Conservation (phyloP, 2,113 vertebrate genomes). For the Otis tarda region DNA sequence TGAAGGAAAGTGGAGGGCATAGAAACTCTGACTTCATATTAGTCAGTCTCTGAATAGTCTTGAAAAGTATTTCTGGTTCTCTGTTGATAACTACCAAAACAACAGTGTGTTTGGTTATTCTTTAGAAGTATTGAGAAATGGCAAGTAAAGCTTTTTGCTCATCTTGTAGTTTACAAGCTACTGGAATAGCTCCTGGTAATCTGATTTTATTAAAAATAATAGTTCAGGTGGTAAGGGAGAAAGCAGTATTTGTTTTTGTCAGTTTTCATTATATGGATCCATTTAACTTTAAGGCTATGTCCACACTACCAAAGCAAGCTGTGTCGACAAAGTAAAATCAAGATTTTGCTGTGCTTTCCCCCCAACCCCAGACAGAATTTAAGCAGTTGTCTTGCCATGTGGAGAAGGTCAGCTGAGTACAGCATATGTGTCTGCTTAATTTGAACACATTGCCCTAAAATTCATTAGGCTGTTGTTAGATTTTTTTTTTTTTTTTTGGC, state of each 20-base stretch:
- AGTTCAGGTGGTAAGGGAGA: not conserved
- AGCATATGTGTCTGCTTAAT: constrained; percentile 2
- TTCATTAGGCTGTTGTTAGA: not conserved
- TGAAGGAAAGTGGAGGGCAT: not conserved
- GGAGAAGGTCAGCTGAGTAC: constrained; percentile 15
- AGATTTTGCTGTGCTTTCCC: not conserved
- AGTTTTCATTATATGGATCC: not conserved
- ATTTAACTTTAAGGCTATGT: not conserved
- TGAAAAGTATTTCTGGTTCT: not conserved
- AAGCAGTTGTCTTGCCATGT: constrained; percentile 9
- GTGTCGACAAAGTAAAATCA: not conserved
- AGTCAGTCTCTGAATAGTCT: not conserved
- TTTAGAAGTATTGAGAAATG: not conserved
- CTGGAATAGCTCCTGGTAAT: not conserved
- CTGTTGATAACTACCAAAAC: not conserved
- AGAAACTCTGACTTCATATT: not conserved
- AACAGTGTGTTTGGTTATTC: not conserved
- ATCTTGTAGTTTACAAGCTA: not conserved
- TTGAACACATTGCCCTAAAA: not conserved
- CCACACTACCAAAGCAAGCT: not conserved
- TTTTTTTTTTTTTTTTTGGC: not conserved
- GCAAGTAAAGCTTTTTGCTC: not conserved
- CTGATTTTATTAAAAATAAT: not conserved
- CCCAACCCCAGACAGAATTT: not conserved
- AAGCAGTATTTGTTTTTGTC: not conserved